Evolutionary conservation across 2,888 invertebrate species (phyloP).

Genomic region (Taphrorychus bicolor): DNA sequence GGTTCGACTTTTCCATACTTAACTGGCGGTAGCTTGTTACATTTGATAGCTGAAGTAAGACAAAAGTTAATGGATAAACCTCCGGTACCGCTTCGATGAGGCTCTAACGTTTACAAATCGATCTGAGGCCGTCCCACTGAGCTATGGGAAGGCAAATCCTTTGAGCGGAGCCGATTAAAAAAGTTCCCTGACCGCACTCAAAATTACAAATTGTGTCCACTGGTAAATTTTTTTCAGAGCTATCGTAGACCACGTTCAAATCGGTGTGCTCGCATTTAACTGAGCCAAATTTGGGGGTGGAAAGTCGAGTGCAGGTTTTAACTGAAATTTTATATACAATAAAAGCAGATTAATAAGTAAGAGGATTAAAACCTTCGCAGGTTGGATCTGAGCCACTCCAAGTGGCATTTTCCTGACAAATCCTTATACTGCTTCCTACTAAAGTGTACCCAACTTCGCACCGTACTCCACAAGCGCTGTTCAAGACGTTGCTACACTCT

Average conservation of each 20-base stretch:
- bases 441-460: constrained; percentile 70
- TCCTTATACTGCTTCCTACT: constrained; percentile 63
- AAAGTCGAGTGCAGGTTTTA: constrained; percentile 67
- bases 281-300: constrained; percentile 65
- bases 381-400: constrained; percentile 72
- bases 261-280: constrained; percentile 63
- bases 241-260: constrained; percentile 53
- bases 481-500: constrained; percentile 69
- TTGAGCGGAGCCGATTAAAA: constrained; percentile 68
- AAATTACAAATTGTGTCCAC: constrained; percentile 73
- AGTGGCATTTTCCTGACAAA: constrained; percentile 69
- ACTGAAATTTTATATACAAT: constrained; percentile 56
- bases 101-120: constrained; percentile 73
- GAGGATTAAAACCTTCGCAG: constrained; percentile 63
- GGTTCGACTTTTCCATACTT: constrained; percentile 65
- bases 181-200: constrained; percentile 68
- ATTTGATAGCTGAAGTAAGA: constrained; percentile 54
- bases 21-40: constrained; percentile 59
- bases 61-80: not conserved
- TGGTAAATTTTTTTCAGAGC: constrained; percentile 57
- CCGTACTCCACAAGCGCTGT: constrained; percentile 74
- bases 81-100: no score
- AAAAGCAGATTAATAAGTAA: not conserved
- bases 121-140: constrained; percentile 73
- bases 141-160: constrained; percentile 72